Percentiles rank a stretch among this genome's conserved stretches.
These are phyloP conservation scores for Chascanopsetta lugubris DNA, from an alignment of 2,113 vertebrate species.

Conservation along the genomic window DNA sequence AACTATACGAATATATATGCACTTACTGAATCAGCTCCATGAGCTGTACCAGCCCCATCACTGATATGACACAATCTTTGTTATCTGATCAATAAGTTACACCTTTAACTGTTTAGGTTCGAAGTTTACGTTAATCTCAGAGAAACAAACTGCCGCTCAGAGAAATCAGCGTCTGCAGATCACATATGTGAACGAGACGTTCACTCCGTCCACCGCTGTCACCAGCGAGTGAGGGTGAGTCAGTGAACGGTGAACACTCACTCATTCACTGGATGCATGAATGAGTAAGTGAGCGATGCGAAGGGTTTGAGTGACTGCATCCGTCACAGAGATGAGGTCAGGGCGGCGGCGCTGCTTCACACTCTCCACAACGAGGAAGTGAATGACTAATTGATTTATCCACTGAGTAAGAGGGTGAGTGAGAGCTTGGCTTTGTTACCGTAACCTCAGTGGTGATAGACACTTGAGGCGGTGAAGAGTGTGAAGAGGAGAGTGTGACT, in stretches of 20 bases:
- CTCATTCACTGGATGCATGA: slow-evolving; percentile 29
- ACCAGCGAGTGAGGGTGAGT: background rate
- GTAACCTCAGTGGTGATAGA: slow-evolving; percentile 58
- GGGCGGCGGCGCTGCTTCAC: background rate
- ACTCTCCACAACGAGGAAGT: slow-evolving; percentile 16
- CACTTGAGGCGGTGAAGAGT: slow-evolving; percentile 38
- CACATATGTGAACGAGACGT: background rate
- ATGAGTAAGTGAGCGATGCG: slow-evolving; percentile 26
- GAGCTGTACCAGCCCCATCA: no score
- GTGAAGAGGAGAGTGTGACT: slow-evolving; percentile 2
- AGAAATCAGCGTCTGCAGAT: no score
- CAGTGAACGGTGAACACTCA: slow-evolving; percentile 18
- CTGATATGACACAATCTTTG: no score
- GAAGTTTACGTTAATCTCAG: no score
- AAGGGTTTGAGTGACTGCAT: background rate
- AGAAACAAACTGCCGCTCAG: no score
- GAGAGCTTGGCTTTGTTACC: slow-evolving; percentile 42
- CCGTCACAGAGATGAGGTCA: slow-evolving; percentile 11
- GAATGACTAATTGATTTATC: slow-evolving; percentile 49
- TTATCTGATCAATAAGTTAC: no score
- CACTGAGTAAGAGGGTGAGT: slow-evolving; percentile 34
- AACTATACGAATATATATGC: background rate
- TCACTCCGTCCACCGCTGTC: background rate
- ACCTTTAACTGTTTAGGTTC: no score
- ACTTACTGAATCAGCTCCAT: no score